Conservation (phyloP, 2,113 vertebrate species). For the Campylorhamphus procurvoides region DNA sequence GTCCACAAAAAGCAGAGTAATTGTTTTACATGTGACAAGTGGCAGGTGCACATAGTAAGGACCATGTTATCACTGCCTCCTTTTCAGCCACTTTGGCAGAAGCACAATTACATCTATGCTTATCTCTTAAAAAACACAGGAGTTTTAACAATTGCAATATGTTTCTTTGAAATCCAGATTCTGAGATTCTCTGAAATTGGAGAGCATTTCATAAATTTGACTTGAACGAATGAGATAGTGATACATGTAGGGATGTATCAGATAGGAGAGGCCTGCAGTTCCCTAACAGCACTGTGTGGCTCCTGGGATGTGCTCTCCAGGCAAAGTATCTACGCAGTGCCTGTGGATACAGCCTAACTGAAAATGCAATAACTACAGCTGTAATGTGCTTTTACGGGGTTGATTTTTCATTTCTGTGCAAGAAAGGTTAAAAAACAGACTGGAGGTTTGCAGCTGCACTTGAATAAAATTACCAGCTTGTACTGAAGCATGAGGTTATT, state of each 20-base stretch:
- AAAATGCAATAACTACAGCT: background rate
- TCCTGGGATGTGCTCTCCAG: background rate
- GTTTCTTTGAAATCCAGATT: background rate
- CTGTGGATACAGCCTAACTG: background rate
- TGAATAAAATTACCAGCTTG: background rate
- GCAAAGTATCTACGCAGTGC: rapidly evolving
- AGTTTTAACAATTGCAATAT: background rate
- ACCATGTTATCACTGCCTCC: background rate
- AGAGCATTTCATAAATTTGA: background rate
- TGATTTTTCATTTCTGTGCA: background rate
- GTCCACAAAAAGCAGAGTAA: background rate
- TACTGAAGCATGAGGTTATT: background rate
- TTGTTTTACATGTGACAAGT: background rate
- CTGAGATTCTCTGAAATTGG: background rate
- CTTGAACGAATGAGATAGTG: background rate
- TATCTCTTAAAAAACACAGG: background rate
- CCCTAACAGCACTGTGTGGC: background rate
- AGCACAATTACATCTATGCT: background rate
- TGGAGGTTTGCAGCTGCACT: background rate
- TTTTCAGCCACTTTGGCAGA: background rate
- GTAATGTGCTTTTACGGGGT: background rate
- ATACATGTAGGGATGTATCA: background rate
- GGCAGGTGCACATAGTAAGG: background rate
- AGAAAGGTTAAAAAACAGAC: background rate
- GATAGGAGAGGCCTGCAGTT: background rate